Conservation (phyloP, 2,113 vertebrate genomes). For the Callipepla squamata region DNA sequence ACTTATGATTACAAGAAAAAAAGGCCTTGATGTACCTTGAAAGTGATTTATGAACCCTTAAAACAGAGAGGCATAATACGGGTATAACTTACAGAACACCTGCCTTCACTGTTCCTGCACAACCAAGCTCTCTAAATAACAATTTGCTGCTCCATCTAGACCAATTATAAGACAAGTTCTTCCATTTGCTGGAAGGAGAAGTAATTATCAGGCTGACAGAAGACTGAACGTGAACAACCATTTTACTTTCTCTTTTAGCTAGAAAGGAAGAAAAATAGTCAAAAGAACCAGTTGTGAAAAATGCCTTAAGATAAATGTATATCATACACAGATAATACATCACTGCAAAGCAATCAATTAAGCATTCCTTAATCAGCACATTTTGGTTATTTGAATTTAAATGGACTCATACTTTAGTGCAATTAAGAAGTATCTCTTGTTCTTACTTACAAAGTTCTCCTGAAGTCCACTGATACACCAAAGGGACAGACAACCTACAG, state of each 20-base stretch:
- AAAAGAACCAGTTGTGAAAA: neutral
- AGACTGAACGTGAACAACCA: neutral
- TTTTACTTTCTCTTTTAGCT: neutral
- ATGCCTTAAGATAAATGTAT: neutral
- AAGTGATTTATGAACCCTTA: constrained; percentile 1
- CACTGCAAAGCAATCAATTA: neutral
- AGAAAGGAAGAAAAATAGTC: neutral
- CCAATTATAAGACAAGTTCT: neutral
- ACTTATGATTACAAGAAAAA: too few species aligned
- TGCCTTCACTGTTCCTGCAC: neutral
- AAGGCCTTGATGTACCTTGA: neutral
- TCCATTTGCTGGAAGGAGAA: neutral
- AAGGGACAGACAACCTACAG: neutral
- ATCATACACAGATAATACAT: neutral
- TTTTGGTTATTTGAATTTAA: neutral
- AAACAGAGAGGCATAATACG: neutral
- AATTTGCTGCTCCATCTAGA: constrained; percentile 7
- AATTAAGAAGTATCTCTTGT: neutral
- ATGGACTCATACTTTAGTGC: neutral
- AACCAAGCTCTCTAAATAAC: neutral
- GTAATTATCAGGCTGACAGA: neutral
- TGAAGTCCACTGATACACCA: neutral
- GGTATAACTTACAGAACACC: neutral
- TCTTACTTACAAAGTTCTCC: neutral
- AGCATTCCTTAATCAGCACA: neutral